Conservation (phyloP, 2,888 invertebrate species). For the Ceratothoa steindachneri region DNA sequence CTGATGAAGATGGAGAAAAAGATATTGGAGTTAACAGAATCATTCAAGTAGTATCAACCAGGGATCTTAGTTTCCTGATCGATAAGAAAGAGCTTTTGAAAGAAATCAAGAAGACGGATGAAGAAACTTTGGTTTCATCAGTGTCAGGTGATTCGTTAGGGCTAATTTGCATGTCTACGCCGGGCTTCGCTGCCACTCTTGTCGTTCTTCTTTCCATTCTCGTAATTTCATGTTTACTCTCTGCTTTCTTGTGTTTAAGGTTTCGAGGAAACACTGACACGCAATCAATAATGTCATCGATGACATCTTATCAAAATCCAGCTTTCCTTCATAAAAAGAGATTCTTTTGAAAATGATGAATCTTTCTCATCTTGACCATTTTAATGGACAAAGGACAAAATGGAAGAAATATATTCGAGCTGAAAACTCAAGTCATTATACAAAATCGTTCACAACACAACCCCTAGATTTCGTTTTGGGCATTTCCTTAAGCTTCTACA, state of each 20-base stretch:
- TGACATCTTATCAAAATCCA: background rate
- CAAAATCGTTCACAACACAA: background rate
- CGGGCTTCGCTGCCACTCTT: conserved; percentile 83
- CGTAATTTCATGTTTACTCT: conserved; percentile 76
- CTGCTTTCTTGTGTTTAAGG: conserved; percentile 77
- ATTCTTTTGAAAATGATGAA: background rate
- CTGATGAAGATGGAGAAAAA: conserved; percentile 53
- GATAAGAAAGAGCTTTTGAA: conserved; percentile 54
- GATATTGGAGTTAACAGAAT: conserved; percentile 83
- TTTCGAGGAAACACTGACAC: conserved; percentile 54
- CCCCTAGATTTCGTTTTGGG: background rate
- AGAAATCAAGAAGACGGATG: conserved; percentile 26
- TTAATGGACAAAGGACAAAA: background rate
- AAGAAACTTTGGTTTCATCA: conserved; percentile 44
- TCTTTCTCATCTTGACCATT: background rate
- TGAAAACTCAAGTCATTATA: background rate
- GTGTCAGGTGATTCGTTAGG: conserved; percentile 52
- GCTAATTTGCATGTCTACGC: conserved; percentile 87
- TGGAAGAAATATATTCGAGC: background rate
- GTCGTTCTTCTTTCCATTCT: conserved; percentile 76
- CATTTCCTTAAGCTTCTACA: background rate
- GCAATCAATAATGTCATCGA: conserved; percentile 47
- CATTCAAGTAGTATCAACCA: conserved; percentile 85
- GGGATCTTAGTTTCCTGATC: conserved; percentile 77
- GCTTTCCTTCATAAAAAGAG: background rate